Evolutionary conservation across 1,140 invertebrate species (phyloP).

Genomic region (Ephestia elutella): DNA sequence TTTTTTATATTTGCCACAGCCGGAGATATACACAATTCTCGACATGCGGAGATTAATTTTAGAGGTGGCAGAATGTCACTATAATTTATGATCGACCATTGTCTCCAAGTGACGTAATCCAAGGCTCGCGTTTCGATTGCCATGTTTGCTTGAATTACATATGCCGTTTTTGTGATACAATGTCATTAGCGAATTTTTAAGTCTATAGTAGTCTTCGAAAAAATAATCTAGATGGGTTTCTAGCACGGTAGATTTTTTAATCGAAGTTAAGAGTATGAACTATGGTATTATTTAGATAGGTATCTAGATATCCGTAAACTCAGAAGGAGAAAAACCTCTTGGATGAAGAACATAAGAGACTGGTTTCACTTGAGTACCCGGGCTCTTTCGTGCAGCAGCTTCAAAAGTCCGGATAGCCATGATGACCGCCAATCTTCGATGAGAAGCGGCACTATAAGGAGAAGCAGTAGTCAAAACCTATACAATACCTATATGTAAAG

Average conservation of each 20-base stretch:
- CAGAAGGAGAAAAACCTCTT: too few species aligned
- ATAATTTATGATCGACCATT: conserved; percentile 69
- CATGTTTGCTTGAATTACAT: conserved; percentile 44
- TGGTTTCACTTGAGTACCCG: too few species aligned
- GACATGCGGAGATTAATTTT: conserved; percentile 67
- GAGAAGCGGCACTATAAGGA: too few species aligned
- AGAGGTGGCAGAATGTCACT: conserved; percentile 66
- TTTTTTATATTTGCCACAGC: conserved; percentile 56
- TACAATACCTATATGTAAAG: too few species aligned
- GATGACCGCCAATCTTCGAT: too few species aligned
- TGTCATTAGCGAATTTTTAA: conserved; percentile 4
- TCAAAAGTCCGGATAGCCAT: too few species aligned
- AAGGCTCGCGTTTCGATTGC: conserved; percentile 32
- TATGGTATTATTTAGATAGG: too few species aligned
- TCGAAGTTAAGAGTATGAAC: background rate
- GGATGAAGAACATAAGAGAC: too few species aligned
- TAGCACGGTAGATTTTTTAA: background rate
- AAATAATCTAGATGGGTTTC: background rate
- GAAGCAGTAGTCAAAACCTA: too few species aligned
- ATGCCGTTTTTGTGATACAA: conserved; percentile 16
- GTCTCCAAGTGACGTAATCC: conserved; percentile 62
- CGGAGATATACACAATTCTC: conserved; percentile 49
- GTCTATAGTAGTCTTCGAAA: background rate
- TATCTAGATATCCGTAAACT: too few species aligned
- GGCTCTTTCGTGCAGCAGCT: too few species aligned